Percentiles rank a stretch among this genome's conserved stretches.
Conservation (phyloP, 2,797 vertebrate genomes). For the Enteromius viviparus region DNA sequence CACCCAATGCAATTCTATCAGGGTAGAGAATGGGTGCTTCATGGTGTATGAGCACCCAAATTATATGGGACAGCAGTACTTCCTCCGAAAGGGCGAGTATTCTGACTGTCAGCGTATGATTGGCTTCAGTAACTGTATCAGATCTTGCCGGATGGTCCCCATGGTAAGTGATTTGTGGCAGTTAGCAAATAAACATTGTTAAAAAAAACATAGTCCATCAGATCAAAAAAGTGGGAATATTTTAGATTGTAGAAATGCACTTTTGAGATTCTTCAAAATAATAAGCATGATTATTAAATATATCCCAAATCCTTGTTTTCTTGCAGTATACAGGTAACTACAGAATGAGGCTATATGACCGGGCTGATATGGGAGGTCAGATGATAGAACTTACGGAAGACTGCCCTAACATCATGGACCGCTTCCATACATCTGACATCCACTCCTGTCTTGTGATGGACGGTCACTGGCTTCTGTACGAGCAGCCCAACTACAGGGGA, state of each 20-base stretch:
- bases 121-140: slow-evolving; percentile 59
- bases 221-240: neutral
- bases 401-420: slow-evolving; percentile 72
- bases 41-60: slow-evolving; percentile 73
- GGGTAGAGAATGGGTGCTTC: slow-evolving; percentile 73
- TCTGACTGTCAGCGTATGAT: slow-evolving; percentile 67
- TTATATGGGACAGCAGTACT: slow-evolving; percentile 73
- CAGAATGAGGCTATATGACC: slow-evolving; percentile 70
- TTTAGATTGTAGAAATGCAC: slow-evolving; percentile 2
- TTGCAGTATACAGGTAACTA: slow-evolving; percentile 50
- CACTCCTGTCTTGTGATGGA: slow-evolving; percentile 73
- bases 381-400: slow-evolving; percentile 73
- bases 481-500: slow-evolving; percentile 69
- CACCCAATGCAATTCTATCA: slow-evolving; percentile 69
- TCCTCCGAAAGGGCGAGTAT: slow-evolving; percentile 71
- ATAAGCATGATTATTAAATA: neutral
- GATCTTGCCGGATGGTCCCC: slow-evolving; percentile 49
- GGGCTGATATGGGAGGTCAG: slow-evolving; percentile 74
- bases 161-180: slow-evolving; percentile 35
- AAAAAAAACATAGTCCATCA: neutral
- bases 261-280: neutral
- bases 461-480: slow-evolving; percentile 73
- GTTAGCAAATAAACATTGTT: neutral
- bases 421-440: slow-evolving; percentile 69
- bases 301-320: neutral